Base-by-base conservation (phyloP, 35 echinoderm and acorn worm genomes). In the Apostichopus californicus region DNA sequence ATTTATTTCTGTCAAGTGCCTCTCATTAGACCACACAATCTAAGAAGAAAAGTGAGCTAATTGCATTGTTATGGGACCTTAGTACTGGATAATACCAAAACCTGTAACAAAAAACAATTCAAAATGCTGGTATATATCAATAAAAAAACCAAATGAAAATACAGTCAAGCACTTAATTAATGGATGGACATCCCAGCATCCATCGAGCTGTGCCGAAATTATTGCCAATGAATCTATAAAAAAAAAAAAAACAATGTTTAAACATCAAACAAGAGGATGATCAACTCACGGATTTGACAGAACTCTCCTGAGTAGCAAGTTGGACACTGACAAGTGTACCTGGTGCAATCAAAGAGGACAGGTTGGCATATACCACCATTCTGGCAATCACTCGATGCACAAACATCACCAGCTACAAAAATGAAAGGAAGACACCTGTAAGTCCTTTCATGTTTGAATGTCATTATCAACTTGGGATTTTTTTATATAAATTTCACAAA, bases 251-350 rank as follows among this genome's bases (percentile, higher is more conserved):
- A 3, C 12, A 72, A 14, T 72, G 12, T 72, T 20, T 14, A 20
- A 23, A 21, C 21, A 26, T 5, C 5, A 25, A 78, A 25, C 52
- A 11, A 77, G 18, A 25, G 77, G 4, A 26, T 9, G 22, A 23
- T 25, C 14, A 12, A 98, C 96, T 92, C 86, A 98, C 96, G 77
- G 14, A 77, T 78, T 24, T 98, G 54, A 81, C 96, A 98, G 83
- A 92, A 95, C 1, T 80, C 56, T 89, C 96, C 96, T 53, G 92
- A 87, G 77, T 23, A 98, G 70, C 96, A 95, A 2, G 90, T 8
- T 1, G 96, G 89, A 81, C 96, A 98, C 25, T 91, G 78, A 57
- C 96, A 98, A 53, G 80, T 91, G 90, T 95, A 98, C 5, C 22
- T 22, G 5, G 85, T 72, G n/a, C 94, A 95, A 11, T 93, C 78